Conservation (phyloP, 2,888 invertebrate species). For the Diarsia rubi region DNA sequence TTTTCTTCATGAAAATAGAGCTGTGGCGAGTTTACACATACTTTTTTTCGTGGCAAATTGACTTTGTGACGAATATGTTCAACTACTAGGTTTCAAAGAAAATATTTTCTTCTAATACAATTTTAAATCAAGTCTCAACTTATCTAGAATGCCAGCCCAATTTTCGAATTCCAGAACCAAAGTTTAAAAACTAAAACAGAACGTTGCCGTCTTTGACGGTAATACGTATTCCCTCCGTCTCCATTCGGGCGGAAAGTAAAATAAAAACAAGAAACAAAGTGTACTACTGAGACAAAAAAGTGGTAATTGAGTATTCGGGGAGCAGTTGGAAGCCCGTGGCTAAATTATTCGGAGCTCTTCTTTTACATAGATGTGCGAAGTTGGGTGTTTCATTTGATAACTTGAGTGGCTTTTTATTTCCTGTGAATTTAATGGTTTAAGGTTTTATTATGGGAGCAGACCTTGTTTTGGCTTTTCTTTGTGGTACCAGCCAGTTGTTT, state of each 20-base stretch:
- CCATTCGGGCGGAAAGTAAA: constrained; percentile 68
- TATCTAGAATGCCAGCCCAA: constrained; percentile 15
- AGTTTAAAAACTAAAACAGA: constrained; percentile 61
- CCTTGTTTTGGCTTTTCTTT: background rate
- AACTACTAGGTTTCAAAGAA: background rate
- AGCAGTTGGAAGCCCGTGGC: constrained; percentile 77
- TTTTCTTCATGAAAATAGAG: too few species aligned
- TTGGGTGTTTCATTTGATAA: constrained; percentile 66
- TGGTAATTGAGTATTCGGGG: constrained; percentile 83
- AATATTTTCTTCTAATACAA: background rate
- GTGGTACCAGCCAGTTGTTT: background rate
- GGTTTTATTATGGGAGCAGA: background rate
- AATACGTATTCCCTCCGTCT: constrained; percentile 61
- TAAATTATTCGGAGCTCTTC: constrained; percentile 78
- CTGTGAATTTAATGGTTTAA: constrained; percentile 48
- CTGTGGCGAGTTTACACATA: too few species aligned
- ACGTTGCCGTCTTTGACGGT: constrained; percentile 58
- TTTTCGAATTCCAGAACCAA: constrained; percentile 46
- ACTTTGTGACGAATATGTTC: too few species aligned
- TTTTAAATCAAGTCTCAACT: background rate
- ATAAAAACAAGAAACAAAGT: constrained; percentile 73
- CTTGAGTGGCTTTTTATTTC: constrained; percentile 61
- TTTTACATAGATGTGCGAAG: constrained; percentile 71
- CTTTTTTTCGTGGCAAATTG: too few species aligned
- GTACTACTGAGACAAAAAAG: constrained; percentile 79